A percentile compares a stretch with the other conserved stretches of the same genome.
These are phyloP conservation scores for Diaprepes abbreviatus DNA, from an alignment of 2,888 invertebrate species.

Conservation along the genomic window DNA sequence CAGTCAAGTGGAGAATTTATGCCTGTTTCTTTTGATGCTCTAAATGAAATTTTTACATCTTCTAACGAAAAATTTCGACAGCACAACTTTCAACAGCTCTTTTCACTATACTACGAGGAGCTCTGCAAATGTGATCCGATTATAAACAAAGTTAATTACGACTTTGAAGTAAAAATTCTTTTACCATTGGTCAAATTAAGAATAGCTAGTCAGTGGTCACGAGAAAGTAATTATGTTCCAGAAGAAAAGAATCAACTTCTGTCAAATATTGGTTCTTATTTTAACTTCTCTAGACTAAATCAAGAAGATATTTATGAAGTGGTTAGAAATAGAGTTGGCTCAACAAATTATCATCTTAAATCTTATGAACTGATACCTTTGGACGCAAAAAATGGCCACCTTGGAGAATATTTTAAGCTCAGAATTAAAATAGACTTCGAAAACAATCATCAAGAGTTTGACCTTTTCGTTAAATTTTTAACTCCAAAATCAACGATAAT, in stretches of 20 bases:
- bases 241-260: neutral
- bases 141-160: constrained; percentile 14
- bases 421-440: constrained; percentile 41
- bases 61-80: constrained; percentile 43
- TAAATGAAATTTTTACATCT: constrained; percentile 36
- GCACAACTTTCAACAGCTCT: constrained; percentile 39
- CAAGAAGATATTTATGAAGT: constrained; percentile 56
- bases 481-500: constrained; percentile 42
- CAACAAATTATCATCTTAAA: constrained; percentile 51
- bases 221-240: no score
- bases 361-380: constrained; percentile 49
- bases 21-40: constrained; percentile 40
- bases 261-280: constrained; percentile 30
- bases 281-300: constrained; percentile 45
- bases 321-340: constrained; percentile 52
- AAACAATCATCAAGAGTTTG: neutral
- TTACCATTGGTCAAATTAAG: constrained; percentile 34
- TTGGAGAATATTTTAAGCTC: constrained; percentile 58
- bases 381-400: constrained; percentile 55
- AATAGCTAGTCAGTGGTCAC: neutral
- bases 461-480: constrained; percentile 41
- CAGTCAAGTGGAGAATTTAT: neutral
- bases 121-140: constrained; percentile 1
- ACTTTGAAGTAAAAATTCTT: constrained; percentile 21
- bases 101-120: constrained; percentile 40